A percentile compares a stretch with the other conserved stretches of the same genome.
phyloP scores from a whole-genome alignment of 2,113 vertebrate species.

The Bungarus multicinctus region DNA sequence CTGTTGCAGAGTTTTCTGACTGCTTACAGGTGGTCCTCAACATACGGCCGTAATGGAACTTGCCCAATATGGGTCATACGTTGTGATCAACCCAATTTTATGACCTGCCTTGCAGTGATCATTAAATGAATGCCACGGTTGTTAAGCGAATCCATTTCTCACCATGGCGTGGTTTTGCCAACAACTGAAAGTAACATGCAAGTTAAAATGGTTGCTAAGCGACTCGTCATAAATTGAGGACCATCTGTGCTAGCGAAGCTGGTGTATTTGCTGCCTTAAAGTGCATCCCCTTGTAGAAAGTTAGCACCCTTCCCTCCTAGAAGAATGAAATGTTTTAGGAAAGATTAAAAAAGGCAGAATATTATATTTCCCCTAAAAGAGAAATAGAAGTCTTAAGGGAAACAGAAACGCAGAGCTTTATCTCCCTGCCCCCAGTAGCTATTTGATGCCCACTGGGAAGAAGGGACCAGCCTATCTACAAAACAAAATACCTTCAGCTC shows the following conservation, averaged over 20 bases:
- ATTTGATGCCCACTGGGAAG: too few relatives aligned
- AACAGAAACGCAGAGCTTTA: too few relatives aligned
- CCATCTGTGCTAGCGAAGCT: neutral
- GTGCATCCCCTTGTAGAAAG: neutral
- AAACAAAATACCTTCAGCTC: too few relatives aligned
- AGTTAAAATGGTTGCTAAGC: neutral
- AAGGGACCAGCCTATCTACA: too few relatives aligned
- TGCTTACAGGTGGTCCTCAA: neutral
- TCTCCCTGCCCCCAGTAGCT: too few relatives aligned
- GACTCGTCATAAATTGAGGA: neutral
- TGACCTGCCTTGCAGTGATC: neutral
- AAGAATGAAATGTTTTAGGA: too few relatives aligned
- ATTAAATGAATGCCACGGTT: neutral
- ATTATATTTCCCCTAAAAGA: too few relatives aligned
- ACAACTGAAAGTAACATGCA: neutral
- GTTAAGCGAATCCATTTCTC: neutral
- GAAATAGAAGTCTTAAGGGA: too few relatives aligned
- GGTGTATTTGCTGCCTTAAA: neutral
- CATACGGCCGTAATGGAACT: neutral
- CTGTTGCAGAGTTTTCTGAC: neutral
- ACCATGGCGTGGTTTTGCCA: neutral
- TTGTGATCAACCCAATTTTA: neutral
- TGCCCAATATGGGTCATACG: neutral
- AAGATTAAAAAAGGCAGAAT: too few relatives aligned
- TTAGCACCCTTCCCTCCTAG: too few relatives aligned